Evolutionary conservation across 2,888 invertebrate genomes (phyloP).

Genomic region (Watsonalla cultraria): DNA sequence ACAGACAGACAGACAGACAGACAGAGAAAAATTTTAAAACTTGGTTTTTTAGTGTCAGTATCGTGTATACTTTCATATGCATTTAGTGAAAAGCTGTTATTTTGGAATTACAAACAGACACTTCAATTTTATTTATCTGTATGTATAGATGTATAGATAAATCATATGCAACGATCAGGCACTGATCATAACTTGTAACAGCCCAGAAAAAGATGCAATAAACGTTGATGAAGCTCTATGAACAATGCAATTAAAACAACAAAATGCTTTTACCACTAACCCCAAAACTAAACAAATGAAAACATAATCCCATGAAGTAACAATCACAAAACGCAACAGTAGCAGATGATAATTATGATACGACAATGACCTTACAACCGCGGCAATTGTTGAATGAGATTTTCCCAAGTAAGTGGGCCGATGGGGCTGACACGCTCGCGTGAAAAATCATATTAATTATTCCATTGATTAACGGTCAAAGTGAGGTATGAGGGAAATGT

Average conservation of each 20-base stretch:
- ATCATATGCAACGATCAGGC: too few species aligned
- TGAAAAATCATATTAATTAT: slow-evolving; percentile 15
- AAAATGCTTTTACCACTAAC: background rate
- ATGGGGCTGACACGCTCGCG: slow-evolving; percentile 19
- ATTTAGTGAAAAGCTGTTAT: too few species aligned
- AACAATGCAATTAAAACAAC: background rate
- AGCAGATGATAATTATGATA: slow-evolving; percentile 17
- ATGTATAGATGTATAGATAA: too few species aligned
- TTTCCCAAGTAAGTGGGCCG: slow-evolving; percentile 61
- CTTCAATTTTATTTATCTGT: too few species aligned
- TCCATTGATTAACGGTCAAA: background rate
- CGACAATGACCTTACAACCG: slow-evolving; percentile 50
- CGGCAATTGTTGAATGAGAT: slow-evolving; percentile 38
- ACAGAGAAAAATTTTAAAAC: too few species aligned
- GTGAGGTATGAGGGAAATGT: background rate
- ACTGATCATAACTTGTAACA: too few species aligned
- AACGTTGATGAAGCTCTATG: too few species aligned
- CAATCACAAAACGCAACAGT: slow-evolving; percentile 15
- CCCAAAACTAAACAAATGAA: background rate
- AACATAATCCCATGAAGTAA: slow-evolving; percentile 7
- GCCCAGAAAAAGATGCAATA: too few species aligned
- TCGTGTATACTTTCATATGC: too few species aligned
- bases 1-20: too few species aligned
- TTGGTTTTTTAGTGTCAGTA: too few species aligned
- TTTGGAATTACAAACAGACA: too few species aligned